Evolutionary conservation across 2,888 invertebrate genomes (phyloP).

Genomic region (Micoletzkya japonica): DNA sequence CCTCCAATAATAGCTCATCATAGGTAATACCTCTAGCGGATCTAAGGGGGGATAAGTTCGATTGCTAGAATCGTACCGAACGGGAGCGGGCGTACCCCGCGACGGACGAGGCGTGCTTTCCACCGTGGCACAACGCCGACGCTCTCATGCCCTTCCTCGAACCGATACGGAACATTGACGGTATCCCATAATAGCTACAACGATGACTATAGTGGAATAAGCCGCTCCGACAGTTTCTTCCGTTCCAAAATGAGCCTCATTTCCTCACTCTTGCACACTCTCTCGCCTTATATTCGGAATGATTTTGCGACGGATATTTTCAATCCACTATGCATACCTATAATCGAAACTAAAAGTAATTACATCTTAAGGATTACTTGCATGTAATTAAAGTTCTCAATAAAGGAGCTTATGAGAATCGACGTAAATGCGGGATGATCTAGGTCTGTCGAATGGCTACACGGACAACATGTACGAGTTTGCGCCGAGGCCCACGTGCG

Average conservation of each 20-base stretch:
- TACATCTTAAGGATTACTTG: neutral
- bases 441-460: conserved; percentile 53
- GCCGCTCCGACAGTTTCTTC: too few species aligned
- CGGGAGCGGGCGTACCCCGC: conserved; percentile 39
- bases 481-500: conserved; percentile 48
- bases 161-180: conserved; percentile 34
- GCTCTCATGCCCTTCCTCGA: conserved; percentile 47
- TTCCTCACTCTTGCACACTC: too few species aligned
- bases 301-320: too few species aligned
- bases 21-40: neutral
- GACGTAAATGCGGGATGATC: neutral
- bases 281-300: too few species aligned
- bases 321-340: too few species aligned
- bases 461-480: conserved; percentile 56
- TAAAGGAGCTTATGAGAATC: neutral
- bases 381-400: neutral
- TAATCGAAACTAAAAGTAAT: neutral
- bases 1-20: too few species aligned
- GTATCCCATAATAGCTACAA: neutral
- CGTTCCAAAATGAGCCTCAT: too few species aligned
- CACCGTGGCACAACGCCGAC: conserved; percentile 52
- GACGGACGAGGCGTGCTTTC: conserved; percentile 38
- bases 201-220: too few species aligned
- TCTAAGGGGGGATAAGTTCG: neutral
- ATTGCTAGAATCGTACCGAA: conserved; percentile 37